phyloP scores from a whole-genome alignment of 2,113 vertebrate genomes.

The Perccottus glenii region DNA sequence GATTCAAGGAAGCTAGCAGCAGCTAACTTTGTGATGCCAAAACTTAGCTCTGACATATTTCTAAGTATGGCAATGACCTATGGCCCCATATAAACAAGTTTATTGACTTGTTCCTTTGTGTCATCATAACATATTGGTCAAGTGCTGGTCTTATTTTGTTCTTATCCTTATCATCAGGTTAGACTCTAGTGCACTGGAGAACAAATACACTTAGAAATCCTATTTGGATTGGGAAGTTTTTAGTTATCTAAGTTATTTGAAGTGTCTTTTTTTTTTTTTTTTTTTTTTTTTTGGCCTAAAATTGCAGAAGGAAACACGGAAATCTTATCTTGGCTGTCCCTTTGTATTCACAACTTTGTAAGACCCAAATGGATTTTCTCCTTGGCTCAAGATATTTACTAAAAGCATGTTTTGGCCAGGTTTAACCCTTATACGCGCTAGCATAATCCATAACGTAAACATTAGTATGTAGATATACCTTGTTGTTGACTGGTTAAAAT shows the following conservation, averaged over 20 bases:
- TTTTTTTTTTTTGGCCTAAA: neutral
- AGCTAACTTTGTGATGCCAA: too few species aligned
- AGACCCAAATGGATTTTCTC: constrained; percentile 18
- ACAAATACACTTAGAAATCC: neutral
- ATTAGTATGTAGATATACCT: constrained; percentile 22
- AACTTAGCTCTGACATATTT: too few species aligned
- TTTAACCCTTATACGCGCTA: constrained; percentile 37
- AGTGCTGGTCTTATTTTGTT: constrained; percentile 26
- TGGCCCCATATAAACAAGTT: too few species aligned
- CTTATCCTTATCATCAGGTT: constrained; percentile 19
- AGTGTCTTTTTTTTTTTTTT: neutral
- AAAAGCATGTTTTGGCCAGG: constrained; percentile 36
- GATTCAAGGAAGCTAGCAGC: neutral
- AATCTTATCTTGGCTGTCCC: constrained; percentile 8
- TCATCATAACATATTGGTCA: constrained; percentile 26
- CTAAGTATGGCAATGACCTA: too few species aligned
- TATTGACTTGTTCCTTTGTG: neutral
- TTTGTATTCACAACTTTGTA: constrained; percentile 17
- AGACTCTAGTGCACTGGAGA: constrained; percentile 14
- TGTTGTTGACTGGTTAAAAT: constrained; percentile 24
- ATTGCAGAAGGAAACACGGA: neutral
- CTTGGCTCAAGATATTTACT: constrained; percentile 56
- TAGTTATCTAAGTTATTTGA: neutral
- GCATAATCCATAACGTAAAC: constrained; percentile 61
- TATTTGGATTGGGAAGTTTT: neutral